Conservation (phyloP, 2,797 vertebrate genomes). For the Garrulus glandarius region DNA sequence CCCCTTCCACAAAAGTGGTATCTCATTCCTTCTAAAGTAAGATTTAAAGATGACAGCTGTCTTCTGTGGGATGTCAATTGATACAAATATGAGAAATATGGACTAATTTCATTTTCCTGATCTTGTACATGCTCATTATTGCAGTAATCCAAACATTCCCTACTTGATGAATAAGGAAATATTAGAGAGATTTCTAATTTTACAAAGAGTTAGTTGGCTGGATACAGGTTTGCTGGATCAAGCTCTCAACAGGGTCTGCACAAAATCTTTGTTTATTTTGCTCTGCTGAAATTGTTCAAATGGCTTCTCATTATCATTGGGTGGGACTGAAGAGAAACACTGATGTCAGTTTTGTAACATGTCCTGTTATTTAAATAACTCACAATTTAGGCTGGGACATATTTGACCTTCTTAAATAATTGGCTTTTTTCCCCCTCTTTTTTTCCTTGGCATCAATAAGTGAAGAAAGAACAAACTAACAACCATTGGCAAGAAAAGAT, state of each 20-base stretch:
- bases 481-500: background rate
- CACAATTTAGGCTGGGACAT: slow-evolving; percentile 17
- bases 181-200: background rate
- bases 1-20: background rate
- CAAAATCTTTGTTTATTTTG: slow-evolving; percentile 33
- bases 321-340: slow-evolving; percentile 52
- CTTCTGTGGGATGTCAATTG: background rate
- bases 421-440: background rate
- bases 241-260: background rate
- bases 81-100: background rate
- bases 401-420: slow-evolving; percentile 29
- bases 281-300: slow-evolving; percentile 11
- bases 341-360: slow-evolving; percentile 60
- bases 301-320: slow-evolving; percentile 55
- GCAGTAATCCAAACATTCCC: background rate
- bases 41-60: background rate
- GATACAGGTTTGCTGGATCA: background rate
- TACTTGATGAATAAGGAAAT: background rate
- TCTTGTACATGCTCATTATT: background rate
- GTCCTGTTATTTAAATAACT: slow-evolving; percentile 46
- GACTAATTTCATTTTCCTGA: background rate
- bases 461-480: slow-evolving; percentile 9
- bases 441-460: background rate
- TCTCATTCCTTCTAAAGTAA: background rate
- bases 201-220: background rate